phyloP scores from a whole-genome alignment of 2,113 vertebrate genomes.

The Nesoenas mayeri region DNA sequence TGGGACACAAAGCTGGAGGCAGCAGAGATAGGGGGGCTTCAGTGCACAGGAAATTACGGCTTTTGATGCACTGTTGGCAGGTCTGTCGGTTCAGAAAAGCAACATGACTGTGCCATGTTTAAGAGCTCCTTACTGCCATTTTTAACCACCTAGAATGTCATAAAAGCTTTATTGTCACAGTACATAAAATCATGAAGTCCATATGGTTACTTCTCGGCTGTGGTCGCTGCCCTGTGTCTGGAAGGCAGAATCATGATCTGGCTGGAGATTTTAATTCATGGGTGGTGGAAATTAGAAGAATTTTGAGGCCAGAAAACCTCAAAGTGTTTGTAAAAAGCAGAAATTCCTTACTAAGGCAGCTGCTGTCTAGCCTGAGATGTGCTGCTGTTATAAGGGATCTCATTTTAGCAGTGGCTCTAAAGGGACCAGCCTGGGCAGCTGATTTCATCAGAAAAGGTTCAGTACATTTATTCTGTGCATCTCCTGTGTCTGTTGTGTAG shows the following conservation, averaged over 20 bases:
- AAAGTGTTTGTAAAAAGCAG: not conserved
- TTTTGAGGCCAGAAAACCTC: not conserved
- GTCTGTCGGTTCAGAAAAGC: constrained; percentile 77
- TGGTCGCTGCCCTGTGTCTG: constrained; percentile 32
- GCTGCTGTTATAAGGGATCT: not conserved
- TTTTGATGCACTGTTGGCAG: constrained; percentile 88
- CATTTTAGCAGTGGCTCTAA: not conserved
- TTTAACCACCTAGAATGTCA: constrained; percentile 71
- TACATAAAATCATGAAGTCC: constrained; percentile 70
- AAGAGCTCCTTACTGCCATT: constrained; percentile 75
- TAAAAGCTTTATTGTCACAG: constrained; percentile 72
- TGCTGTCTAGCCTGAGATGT: not conserved
- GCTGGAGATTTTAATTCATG: not conserved
- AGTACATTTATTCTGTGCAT: not conserved
- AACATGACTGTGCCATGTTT: constrained; percentile 71
- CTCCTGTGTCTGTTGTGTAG: not conserved
- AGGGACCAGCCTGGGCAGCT: not conserved
- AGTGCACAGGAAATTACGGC: constrained; percentile 95
- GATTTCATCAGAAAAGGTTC: not conserved
- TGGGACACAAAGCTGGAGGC: constrained; percentile 90
- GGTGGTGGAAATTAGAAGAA: not conserved
- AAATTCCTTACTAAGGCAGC: not conserved
- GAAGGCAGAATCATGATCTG: constrained; percentile 19
- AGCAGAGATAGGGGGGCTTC: constrained; percentile 81
- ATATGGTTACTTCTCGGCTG: constrained; percentile 62